Base-by-base conservation (phyloP, 2,113 vertebrate genomes). In the Anhinga rufa region DNA sequence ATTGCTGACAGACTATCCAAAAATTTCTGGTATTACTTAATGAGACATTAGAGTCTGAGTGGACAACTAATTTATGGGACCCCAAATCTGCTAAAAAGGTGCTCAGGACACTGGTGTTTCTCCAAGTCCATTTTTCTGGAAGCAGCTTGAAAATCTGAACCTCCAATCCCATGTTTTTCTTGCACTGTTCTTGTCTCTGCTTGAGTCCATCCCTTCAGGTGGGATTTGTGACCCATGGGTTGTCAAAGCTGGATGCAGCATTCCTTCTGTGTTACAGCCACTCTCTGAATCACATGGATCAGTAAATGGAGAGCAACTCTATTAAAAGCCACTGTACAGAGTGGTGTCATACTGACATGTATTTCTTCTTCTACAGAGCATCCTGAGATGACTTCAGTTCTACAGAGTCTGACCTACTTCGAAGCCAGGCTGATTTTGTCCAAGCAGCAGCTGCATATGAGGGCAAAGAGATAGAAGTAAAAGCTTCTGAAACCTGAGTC, bases 311-410 rank as follows among this genome's bases (percentile, higher is more conserved):
- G 54, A 88, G 24, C 17, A 65, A 9, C 31, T 62, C 40, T n/a
- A 10, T 22, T 17, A 61, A 78, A 93, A 92, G 51, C 25, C 42
- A 10, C 38, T 25, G 32, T 26, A 7, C 0, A 0, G 40, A 70
- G 42, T 11, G n/a, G 60, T 93, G 93, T 84, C 86, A 96, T 74
- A 93, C 69, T 96, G 90, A 82, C 93, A 89, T 10, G 57, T 25
- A 94, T 90, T 79, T 69, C 76, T 61, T 49, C 61, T 71, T 93
- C 66, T 31, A 11, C 79, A 71, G 31, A 91, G 88, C 61, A 87
- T 70, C 65, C 69, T 14, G 38, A 70, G 83, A 34, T 83, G 62
- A 75, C 82, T 92, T 64, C 57, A 66, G 60, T 48, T 77, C 85
- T 66, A 14, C 57, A 22, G 44, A n/a, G 10, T 38, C 55, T 95